These are phyloP conservation scores for Epicauta chinensis DNA, from an alignment of 1,140 invertebrate genomes.

Conservation along the genomic window DNA sequence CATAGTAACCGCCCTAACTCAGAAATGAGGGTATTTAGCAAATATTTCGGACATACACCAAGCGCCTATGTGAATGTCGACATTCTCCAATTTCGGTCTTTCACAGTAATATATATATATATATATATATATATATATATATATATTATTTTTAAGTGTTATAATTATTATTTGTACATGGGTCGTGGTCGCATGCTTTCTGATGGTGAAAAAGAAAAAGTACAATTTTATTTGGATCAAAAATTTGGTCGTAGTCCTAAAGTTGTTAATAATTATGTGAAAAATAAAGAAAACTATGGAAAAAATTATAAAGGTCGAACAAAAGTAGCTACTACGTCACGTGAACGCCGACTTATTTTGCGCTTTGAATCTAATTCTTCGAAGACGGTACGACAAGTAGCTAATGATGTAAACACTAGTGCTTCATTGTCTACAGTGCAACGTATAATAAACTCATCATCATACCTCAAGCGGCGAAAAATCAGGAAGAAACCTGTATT, in stretches of 20 bases:
- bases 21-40: no score
- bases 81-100: no score
- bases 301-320: constrained; percentile 9
- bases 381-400: constrained; percentile 2
- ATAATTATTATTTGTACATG: no score
- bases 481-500: constrained; percentile 9
- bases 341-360: constrained; percentile 11
- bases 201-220: no score
- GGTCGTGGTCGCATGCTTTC: no score
- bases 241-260: background rate
- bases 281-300: constrained; percentile 14
- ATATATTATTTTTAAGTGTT: no score
- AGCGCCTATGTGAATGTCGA: no score
- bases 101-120: no score
- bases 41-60: no score
- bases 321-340: background rate
- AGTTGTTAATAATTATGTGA: constrained; percentile 9
- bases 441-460: constrained; percentile 5
- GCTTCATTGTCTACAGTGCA: constrained; percentile 4
- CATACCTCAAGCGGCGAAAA: background rate
- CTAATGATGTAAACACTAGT: constrained; percentile 1
- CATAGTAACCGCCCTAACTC: no score
- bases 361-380: constrained; percentile 8
- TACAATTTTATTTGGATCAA: no score
- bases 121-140: no score